A percentile compares a stretch with the other conserved stretches of the same genome.
phyloP scores from a whole-genome alignment of 2,797 vertebrate genomes.

The Eulemur albifrons region DNA sequence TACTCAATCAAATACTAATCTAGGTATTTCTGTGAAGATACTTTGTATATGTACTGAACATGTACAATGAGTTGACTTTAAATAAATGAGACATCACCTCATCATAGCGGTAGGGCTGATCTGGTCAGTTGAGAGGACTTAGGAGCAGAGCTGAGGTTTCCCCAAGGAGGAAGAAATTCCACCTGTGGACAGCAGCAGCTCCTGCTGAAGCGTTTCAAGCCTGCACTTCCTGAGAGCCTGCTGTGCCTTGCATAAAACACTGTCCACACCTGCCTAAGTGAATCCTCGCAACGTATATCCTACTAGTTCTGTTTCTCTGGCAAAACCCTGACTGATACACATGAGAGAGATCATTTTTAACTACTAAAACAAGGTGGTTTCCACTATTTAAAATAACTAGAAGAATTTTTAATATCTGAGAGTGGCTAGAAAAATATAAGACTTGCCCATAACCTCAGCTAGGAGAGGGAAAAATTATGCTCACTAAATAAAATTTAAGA shows the following conservation, averaged over 20 bases:
- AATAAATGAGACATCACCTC: neutral
- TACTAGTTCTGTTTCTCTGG: neutral
- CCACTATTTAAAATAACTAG: neutral
- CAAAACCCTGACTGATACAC: neutral
- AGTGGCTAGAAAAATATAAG: neutral
- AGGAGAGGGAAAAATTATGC: accelerated
- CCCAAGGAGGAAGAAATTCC: neutral
- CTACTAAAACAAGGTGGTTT: neutral
- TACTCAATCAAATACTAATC: neutral
- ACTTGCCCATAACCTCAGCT: neutral
- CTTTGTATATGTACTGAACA: neutral
- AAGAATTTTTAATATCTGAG: neutral
- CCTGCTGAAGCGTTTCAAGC: neutral
- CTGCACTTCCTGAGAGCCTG: neutral
- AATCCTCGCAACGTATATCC: neutral
- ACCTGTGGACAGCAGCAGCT: neutral
- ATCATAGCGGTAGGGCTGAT: neutral
- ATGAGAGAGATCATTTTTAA: neutral
- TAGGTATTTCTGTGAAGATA: neutral
- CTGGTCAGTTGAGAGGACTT: neutral
- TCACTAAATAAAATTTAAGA: neutral
- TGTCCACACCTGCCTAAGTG: neutral
- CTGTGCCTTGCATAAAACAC: neutral
- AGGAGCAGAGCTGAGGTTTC: neutral
- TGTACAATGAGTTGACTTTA: neutral